Percentiles rank a stretch among this genome's conserved stretches.
These are phyloP conservation scores for Imbricaverruca yamaguchii DNA, from an alignment of 2,888 invertebrate genomes.

Conservation along the genomic window DNA sequence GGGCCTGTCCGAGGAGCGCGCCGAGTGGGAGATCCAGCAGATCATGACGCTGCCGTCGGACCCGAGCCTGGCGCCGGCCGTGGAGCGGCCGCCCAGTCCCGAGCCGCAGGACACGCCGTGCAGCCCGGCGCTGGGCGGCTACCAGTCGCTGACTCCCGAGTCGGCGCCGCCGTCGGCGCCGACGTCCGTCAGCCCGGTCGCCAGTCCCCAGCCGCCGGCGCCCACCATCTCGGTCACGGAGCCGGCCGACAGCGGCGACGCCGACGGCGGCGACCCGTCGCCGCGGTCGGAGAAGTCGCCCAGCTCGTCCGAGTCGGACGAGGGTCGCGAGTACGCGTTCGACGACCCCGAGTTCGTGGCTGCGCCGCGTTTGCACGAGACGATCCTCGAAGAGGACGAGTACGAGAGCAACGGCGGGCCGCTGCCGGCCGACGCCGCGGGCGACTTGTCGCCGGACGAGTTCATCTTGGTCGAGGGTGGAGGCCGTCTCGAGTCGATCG, in stretches of 20 bases:
- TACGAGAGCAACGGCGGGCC: neutral
- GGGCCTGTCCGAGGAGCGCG: constrained; percentile 50
- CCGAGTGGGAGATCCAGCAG: constrained; percentile 22
- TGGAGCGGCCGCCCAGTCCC: constrained; percentile 14
- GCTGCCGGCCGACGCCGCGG: neutral
- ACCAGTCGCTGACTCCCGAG: too few species aligned
- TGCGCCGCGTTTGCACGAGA: neutral
- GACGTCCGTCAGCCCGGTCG: neutral
- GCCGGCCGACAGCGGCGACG: neutral
- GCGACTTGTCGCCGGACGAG: neutral
- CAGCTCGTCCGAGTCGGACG: neutral
- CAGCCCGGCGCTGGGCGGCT: too few species aligned
- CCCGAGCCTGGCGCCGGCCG: neutral
- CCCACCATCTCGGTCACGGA: neutral
- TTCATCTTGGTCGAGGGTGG: constrained; percentile 1
- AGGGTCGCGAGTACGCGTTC: neutral
- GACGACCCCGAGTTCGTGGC: neutral
- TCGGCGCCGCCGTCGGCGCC: too few species aligned
- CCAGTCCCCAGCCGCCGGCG: constrained; percentile 6
- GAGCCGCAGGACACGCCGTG: neutral
- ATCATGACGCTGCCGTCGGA: constrained; percentile 28
- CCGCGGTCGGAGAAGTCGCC: constrained; percentile 2
- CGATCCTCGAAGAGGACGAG: neutral
- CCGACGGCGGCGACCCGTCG: neutral
- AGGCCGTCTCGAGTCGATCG: neutral